phyloP scores from a whole-genome alignment of 2,113 vertebrate genomes.

The Nothocercus julius region DNA sequence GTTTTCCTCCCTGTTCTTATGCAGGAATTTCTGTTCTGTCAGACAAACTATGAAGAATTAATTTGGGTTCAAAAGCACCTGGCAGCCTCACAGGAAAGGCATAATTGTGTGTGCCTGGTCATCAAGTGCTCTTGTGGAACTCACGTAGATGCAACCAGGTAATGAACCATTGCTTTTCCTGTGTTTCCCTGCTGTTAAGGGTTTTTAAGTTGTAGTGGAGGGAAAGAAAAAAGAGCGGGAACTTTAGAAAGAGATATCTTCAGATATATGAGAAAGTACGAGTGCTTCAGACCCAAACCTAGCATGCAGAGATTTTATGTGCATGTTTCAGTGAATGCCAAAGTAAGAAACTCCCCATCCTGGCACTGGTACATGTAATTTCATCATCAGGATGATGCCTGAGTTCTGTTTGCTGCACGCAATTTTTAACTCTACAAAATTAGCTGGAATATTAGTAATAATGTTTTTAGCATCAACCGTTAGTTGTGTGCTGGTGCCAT shows the following conservation, averaged over 20 bases:
- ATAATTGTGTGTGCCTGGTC: not conserved
- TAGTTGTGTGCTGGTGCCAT: not conserved
- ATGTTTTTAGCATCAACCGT: not conserved
- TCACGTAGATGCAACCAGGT: not conserved
- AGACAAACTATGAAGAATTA: not conserved
- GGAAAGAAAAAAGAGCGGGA: not conserved
- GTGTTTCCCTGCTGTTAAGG: not conserved
- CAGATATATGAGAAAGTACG: not conserved
- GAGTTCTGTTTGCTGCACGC: not conserved
- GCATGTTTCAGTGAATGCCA: not conserved
- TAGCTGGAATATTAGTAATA: not conserved
- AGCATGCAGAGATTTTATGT: not conserved
- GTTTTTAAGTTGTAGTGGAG: not conserved
- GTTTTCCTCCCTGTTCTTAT: not conserved
- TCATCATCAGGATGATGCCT: not conserved
- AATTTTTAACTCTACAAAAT: not conserved
- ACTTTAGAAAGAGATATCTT: not conserved
- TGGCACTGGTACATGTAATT: not conserved
- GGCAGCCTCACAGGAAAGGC: not conserved
- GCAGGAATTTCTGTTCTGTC: not conserved
- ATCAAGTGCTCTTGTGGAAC: not conserved
- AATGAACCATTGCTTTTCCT: conserved; percentile 1
- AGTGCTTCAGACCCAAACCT: not conserved
- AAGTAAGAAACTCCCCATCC: fast-evolving
- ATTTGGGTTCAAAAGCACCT: not conserved